phyloP scores from a whole-genome alignment of 2,797 vertebrate species.

The Pempheris klunzingeri region DNA sequence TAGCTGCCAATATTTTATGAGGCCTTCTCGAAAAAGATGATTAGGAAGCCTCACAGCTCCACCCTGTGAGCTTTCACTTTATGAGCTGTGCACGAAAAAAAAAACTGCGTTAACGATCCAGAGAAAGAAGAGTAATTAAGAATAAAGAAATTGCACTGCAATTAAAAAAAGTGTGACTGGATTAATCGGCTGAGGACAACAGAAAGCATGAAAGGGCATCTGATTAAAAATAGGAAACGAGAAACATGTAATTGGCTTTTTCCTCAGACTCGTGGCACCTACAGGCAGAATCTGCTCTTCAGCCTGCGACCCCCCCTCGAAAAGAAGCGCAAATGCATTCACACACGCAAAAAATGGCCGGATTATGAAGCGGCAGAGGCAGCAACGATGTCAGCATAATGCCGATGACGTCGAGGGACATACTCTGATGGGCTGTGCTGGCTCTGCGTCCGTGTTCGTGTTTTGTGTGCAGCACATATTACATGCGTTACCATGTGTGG shows the following conservation, averaged over 20 bases:
- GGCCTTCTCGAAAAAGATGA: constrained; percentile 47
- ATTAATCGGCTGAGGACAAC: constrained; percentile 65
- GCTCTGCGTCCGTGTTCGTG: constrained; percentile 16
- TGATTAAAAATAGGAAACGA: constrained; percentile 55
- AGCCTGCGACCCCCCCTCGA: constrained; percentile 32
- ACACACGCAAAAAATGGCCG: constrained; percentile 16
- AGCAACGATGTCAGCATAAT: constrained; percentile 57
- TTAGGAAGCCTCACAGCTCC: constrained; percentile 40
- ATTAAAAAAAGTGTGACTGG: constrained; percentile 67
- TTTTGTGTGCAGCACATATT: constrained; percentile 32
- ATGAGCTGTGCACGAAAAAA: constrained; percentile 23
- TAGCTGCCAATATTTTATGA: constrained; percentile 64
- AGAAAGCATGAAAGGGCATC: constrained; percentile 55
- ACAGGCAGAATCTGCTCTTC: constrained; percentile 41
- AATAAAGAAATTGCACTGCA: constrained; percentile 32
- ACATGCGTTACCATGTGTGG: constrained; percentile 24
- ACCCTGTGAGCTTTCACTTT: constrained; percentile 13
- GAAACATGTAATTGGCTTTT: constrained; percentile 47
- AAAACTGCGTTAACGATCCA: constrained; percentile 14
- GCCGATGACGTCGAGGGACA: constrained; percentile 56
- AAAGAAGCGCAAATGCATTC: constrained; percentile 24
- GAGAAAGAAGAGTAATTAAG: constrained; percentile 32
- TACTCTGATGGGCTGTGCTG: constrained; percentile 51
- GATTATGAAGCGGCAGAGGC: constrained; percentile 56
- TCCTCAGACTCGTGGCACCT: constrained; percentile 27